phyloP scores from a whole-genome alignment of 2,113 vertebrate species.

The Laticauda laticaudata region DNA sequence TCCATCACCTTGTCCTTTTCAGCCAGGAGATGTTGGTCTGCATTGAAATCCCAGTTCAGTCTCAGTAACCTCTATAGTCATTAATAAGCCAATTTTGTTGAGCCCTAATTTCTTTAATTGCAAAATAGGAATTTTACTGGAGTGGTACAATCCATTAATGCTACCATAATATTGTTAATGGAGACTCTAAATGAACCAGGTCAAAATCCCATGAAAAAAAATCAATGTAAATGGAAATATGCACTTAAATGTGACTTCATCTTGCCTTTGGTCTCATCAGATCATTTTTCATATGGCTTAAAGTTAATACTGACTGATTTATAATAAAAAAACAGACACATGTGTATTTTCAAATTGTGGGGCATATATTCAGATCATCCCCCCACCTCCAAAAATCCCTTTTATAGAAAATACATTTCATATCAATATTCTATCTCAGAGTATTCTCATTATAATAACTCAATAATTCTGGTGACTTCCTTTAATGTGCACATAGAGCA shows the following conservation, averaged over 20 bases:
- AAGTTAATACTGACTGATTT: background rate
- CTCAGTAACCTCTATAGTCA: background rate
- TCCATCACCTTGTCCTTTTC: background rate
- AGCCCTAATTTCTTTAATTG: background rate
- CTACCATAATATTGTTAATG: background rate
- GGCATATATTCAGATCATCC: background rate
- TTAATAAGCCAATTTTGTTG: background rate
- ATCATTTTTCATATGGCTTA: background rate
- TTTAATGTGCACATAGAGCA: background rate
- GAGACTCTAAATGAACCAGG: background rate
- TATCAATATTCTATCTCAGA: background rate
- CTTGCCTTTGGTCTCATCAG: background rate
- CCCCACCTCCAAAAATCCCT: background rate
- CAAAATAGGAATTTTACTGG: background rate
- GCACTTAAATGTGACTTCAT: background rate
- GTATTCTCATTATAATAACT: background rate
- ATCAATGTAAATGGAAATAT: background rate
- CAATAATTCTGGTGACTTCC: background rate
- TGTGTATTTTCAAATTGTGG: background rate
- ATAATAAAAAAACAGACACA: background rate
- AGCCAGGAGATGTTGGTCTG: background rate
- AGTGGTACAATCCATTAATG: background rate
- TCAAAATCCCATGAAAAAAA: background rate
- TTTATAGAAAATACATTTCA: background rate
- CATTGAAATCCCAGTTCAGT: background rate